A percentile compares a stretch with the other conserved stretches of the same genome.
Evolutionary conservation across 2,888 invertebrate genomes (phyloP).

Genomic region (Eupithecia vulgata): DNA sequence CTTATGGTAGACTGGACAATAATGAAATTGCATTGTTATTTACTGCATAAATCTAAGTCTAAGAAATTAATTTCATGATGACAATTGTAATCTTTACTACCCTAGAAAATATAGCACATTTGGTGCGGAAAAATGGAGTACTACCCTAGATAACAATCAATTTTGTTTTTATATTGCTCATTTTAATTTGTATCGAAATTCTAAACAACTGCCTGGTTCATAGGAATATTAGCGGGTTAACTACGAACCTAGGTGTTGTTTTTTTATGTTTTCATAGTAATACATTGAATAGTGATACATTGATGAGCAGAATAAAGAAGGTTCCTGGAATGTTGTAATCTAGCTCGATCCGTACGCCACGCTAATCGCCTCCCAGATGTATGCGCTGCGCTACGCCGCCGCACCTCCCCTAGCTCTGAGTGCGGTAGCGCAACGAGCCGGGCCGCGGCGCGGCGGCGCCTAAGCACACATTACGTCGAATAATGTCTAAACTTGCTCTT

Average conservation of each 20-base stretch:
- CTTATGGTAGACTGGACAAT: too few relatives aligned
- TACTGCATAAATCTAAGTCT: too few relatives aligned
- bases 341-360: neutral
- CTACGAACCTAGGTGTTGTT: neutral
- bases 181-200: neutral
- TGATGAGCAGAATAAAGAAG: neutral
- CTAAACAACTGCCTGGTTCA: neutral
- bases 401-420: neutral
- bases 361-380: neutral
- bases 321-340: neutral
- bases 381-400: neutral
- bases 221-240: neutral
- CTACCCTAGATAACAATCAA: too few relatives aligned
- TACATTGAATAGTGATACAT: too few relatives aligned
- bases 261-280: neutral
- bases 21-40: too few relatives aligned
- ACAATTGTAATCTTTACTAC: too few relatives aligned
- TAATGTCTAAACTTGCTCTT: neutral
- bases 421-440: neutral
- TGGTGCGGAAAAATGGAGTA: too few relatives aligned
- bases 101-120: too few relatives aligned
- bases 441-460: neutral
- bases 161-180: neutral
- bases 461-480: neutral
- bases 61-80: too few relatives aligned